Evolutionary conservation across 2,888 invertebrate species (phyloP), one percentile per base, ranked within the genome.

Genomic region (Caenorhabditis doughertyi): DNA sequence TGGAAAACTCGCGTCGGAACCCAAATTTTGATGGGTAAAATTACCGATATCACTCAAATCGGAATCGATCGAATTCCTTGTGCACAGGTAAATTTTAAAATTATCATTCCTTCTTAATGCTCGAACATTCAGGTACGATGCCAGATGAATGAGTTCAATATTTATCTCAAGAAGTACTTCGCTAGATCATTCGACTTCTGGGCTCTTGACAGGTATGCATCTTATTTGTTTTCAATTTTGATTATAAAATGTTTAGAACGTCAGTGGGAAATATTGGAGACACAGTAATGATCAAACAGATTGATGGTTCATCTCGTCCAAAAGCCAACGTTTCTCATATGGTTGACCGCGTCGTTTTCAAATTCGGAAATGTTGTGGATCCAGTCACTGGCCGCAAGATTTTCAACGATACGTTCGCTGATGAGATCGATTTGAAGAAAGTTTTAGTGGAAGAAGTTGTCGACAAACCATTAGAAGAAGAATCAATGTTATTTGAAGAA

Each of bases 81-180:
- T 39, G 90, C 88, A 23, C 85, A 87, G 74, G 89, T 89, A 65
- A n/a, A n/a, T n/a, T n/a, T n/a, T n/a, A n/a, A n/a, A n/a, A n/a
- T n/a, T n/a, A n/a, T n/a, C n/a, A n/a, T n/a, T n/a, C n/a, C n/a
- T n/a, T n/a, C 16, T 42, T 18, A 3, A 25, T 39, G 51, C 55
- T 60, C 39, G 4, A 25, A 64, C 7, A 27, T 84, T 11, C 76
- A 90, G 87, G 88, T 90, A 4, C 85, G 90, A 47, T 89, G 90
- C 67, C 85, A 83, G 35, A 77, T 87, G 79, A 91, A 90, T 76
- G 89, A 89, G 73, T 91, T 89, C 85, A 89, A 89, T 81, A 83
- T 76, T 62, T 89, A 89, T 83, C 77, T 91, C 51, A 90, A 91
- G 64, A 89, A 85, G 77, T 91, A 89, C 67, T 91, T 88, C 79